Conservation (phyloP, 2,113 vertebrate species). For the Melozone crissalis region DNA sequence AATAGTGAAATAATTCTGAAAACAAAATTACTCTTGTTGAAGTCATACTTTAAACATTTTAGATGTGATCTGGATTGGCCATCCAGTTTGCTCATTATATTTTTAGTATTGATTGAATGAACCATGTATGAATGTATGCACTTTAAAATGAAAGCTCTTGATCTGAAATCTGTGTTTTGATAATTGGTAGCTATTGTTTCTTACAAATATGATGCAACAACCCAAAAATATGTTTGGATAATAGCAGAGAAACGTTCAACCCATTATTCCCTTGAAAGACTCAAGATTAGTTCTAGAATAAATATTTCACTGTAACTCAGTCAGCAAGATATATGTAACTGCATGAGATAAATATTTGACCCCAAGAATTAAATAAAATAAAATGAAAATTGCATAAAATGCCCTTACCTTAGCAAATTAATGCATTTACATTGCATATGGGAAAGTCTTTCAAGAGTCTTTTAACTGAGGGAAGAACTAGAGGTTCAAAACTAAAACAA, state of each 20-base stretch:
- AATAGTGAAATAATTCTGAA: background rate
- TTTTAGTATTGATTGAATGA: background rate
- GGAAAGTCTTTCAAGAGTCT: background rate
- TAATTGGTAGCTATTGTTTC: background rate
- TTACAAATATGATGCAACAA: background rate
- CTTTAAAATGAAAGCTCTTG: background rate
- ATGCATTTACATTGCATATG: background rate
- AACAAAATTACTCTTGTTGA: background rate
- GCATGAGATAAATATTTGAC: background rate
- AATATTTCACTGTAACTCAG: background rate
- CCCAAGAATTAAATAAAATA: background rate
- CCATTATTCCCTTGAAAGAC: background rate
- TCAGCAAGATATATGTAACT: background rate
- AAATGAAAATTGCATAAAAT: slow-evolving; percentile 17
- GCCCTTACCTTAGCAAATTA: background rate
- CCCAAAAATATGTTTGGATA: background rate
- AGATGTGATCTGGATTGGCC: background rate
- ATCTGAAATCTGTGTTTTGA: background rate
- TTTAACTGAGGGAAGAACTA: background rate
- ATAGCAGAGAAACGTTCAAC: background rate
- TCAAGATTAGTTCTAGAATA: background rate
- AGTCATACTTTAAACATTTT: background rate
- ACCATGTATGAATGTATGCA: background rate
- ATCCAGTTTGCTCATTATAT: background rate
- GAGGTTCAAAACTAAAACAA: background rate